A percentile compares a stretch with the other conserved stretches of the same genome.
Evolutionary conservation across 2,888 invertebrate species (phyloP).

Genomic region (Drosophila barbarae): DNA sequence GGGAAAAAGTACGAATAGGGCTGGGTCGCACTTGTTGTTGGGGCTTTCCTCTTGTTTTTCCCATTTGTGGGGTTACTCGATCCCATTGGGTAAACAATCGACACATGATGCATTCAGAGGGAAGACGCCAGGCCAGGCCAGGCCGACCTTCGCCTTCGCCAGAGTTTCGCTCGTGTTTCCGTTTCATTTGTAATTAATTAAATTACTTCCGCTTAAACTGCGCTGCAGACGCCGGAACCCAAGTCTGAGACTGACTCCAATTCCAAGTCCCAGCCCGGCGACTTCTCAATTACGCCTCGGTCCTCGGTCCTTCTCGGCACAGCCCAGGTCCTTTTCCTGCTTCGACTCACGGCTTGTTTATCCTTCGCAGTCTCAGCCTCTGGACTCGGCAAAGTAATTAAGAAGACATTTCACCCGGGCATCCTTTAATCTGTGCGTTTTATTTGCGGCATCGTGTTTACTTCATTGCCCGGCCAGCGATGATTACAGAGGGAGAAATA

Average conservation of each 20-base stretch:
- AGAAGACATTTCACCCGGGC: conserved; percentile 75
- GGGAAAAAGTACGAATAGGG: conserved; percentile 13
- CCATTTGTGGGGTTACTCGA: neutral
- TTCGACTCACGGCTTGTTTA: conserved; percentile 24
- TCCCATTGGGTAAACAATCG: conserved; percentile 27
- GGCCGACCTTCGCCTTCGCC: conserved; percentile 37
- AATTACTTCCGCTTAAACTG: conserved; percentile 75
- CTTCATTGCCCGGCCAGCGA: conserved; percentile 49
- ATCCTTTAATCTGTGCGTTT: conserved; percentile 76
- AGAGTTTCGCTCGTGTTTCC: conserved; percentile 59
- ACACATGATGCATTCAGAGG: conserved; percentile 29
- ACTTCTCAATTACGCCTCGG: conserved; percentile 67
- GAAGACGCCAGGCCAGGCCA: neutral
- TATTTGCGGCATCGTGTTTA: conserved; percentile 62
- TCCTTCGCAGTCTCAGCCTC: conserved; percentile 28
- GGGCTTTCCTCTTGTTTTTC: neutral
- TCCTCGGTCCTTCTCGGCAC: conserved; percentile 32
- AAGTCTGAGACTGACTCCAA: conserved; percentile 9
- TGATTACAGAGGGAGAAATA: conserved; percentile 12
- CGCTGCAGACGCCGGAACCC: conserved; percentile 50
- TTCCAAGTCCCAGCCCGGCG: conserved; percentile 41
- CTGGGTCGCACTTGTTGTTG: conserved; percentile 29
- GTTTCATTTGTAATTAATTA: conserved; percentile 76
- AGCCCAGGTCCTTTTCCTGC: conserved; percentile 10
- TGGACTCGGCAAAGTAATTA: conserved; percentile 74